These are phyloP conservation scores for Lottia scabra DNA, from an alignment of 2,888 invertebrate species.

Conservation along the genomic window DNA sequence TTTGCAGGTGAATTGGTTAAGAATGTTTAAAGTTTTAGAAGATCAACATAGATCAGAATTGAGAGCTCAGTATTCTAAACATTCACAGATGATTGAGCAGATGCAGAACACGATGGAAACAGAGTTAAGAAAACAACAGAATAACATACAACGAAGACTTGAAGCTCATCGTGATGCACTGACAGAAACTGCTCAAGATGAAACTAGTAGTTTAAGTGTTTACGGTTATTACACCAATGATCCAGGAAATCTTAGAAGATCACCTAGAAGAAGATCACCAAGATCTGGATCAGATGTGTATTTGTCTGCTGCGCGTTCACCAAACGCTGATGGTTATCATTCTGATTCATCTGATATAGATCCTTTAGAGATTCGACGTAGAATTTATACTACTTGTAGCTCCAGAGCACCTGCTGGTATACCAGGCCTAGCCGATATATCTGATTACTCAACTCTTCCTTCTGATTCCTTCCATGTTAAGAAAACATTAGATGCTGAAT, in stretches of 20 bases:
- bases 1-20: slow-evolving; percentile 54
- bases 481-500: background rate
- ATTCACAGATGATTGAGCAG: slow-evolving; percentile 52
- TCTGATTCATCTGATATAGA: slow-evolving; percentile 5
- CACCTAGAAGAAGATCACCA: background rate
- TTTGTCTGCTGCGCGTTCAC: background rate
- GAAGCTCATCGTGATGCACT: slow-evolving; percentile 50
- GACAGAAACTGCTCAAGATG: background rate
- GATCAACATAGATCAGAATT: slow-evolving; percentile 51
- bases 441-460: background rate
- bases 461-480: slow-evolving; percentile 1
- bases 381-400: background rate
- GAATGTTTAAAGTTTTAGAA: slow-evolving; percentile 57
- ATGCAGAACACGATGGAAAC: slow-evolving; percentile 55
- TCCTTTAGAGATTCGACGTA: background rate
- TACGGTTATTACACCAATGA: background rate
- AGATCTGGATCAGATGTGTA: background rate
- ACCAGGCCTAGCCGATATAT: background rate
- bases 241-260: background rate
- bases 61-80: slow-evolving; percentile 49
- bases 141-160: slow-evolving; percentile 47
- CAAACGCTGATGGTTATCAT: background rate
- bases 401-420: background rate
- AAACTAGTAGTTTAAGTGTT: background rate
- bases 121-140: slow-evolving; percentile 54